These are phyloP conservation scores for Rhopalosiphum maidis DNA, from an alignment of 1,140 invertebrate species.

Conservation along the genomic window DNA sequence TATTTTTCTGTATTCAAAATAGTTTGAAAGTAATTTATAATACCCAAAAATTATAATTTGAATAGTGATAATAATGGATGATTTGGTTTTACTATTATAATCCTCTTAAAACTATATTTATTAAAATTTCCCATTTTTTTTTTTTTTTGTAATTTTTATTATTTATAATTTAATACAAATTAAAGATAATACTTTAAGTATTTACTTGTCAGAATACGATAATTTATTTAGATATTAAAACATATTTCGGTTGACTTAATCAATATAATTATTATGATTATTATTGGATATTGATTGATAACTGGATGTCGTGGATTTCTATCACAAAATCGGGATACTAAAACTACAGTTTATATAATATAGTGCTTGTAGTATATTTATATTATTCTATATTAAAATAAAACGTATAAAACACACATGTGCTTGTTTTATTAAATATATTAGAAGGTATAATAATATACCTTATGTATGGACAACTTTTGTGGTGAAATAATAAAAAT, in stretches of 20 bases:
- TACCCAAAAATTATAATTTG: not conserved
- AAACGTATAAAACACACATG: constrained; percentile 14
- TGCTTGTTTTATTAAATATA: constrained; percentile 25
- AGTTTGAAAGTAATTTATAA: not conserved
- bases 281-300: not conserved
- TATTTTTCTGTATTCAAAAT: not conserved
- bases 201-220: not conserved
- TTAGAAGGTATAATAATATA: not conserved
- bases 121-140: not conserved
- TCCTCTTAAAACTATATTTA: not conserved
- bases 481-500: not conserved
- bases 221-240: not conserved
- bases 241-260: not conserved
- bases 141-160: not conserved
- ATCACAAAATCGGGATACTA: not conserved
- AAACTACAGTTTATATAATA: not conserved
- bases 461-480: not conserved
- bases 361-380: not conserved
- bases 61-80: not conserved
- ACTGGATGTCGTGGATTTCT: not conserved
- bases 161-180: not conserved
- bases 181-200: too few relatives aligned
- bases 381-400: not conserved
- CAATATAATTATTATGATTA: not conserved
- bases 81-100: too few relatives aligned